Conservation (phyloP, 2,888 invertebrate species). For the Steromphala cineraria region DNA sequence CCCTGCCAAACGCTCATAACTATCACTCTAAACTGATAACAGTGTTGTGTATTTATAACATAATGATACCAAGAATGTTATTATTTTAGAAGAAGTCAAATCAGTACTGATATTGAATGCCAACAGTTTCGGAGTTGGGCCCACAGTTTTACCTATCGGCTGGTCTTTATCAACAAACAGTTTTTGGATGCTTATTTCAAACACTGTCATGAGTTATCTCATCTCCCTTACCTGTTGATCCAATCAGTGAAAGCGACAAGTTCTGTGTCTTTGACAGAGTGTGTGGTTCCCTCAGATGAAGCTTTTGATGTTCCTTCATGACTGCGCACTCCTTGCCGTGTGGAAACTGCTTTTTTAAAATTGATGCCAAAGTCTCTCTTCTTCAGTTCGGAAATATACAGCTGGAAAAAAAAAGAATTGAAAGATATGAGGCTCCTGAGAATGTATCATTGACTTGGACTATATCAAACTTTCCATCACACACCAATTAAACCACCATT, state of each 20-base stretch:
- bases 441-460: neutral
- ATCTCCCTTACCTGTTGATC: constrained; percentile 84
- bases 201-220: neutral
- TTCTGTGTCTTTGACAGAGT: constrained; percentile 88
- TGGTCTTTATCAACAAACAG: too few relatives aligned
- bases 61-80: too few relatives aligned
- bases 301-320: constrained; percentile 95
- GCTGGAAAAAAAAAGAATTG: constrained; percentile 70
- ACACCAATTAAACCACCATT: neutral
- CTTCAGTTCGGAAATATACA: constrained; percentile 88
- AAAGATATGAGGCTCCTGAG: neutral
- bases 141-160: too few relatives aligned
- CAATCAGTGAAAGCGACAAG: constrained; percentile 98
- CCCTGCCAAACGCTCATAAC: too few relatives aligned
- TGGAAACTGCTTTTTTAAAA: constrained; percentile 94
- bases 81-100: too few relatives aligned
- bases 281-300: constrained; percentile 86
- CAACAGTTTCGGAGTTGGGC: too few relatives aligned
- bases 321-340: constrained; percentile 93
- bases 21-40: too few relatives aligned
- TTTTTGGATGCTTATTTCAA: too few relatives aligned
- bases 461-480: neutral
- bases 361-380: constrained; percentile 93
- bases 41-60: too few relatives aligned
- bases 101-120: too few relatives aligned